These are phyloP conservation scores for Cephus runcator DNA, from an alignment of 2,888 invertebrate species.

Conservation along the genomic window DNA sequence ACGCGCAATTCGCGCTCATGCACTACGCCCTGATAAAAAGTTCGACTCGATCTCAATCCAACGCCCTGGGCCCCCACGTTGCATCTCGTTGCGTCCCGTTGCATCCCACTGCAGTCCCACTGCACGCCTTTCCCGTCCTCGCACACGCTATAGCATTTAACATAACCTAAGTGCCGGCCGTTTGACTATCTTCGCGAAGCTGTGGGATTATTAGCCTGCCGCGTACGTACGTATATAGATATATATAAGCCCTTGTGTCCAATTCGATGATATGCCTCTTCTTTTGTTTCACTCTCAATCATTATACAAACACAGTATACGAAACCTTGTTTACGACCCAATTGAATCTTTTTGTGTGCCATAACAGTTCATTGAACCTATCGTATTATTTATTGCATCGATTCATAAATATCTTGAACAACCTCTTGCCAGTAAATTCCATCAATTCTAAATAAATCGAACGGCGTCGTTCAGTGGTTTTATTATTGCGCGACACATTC, in stretches of 20 bases:
- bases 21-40: constrained; percentile 56
- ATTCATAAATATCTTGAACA: neutral
- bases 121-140: neutral
- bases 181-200: neutral
- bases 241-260: neutral
- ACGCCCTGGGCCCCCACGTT: constrained; percentile 21
- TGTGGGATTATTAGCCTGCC: neutral
- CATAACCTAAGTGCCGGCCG: neutral
- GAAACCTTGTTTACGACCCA: neutral
- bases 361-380: neutral
- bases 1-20: constrained; percentile 64
- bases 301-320: neutral
- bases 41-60: constrained; percentile 62
- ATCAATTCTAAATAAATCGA: constrained; percentile 4
- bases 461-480: constrained; percentile 15
- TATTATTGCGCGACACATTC: constrained; percentile 26
- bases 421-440: neutral
- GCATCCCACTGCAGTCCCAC: neutral
- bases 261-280: neutral
- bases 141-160: neutral
- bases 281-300: neutral
- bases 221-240: neutral
- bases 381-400: neutral
- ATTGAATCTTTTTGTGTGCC: neutral
- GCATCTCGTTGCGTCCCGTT: neutral